Conservation (phyloP, 1,140 invertebrate species). For the Dufourea novaeangliae region DNA sequence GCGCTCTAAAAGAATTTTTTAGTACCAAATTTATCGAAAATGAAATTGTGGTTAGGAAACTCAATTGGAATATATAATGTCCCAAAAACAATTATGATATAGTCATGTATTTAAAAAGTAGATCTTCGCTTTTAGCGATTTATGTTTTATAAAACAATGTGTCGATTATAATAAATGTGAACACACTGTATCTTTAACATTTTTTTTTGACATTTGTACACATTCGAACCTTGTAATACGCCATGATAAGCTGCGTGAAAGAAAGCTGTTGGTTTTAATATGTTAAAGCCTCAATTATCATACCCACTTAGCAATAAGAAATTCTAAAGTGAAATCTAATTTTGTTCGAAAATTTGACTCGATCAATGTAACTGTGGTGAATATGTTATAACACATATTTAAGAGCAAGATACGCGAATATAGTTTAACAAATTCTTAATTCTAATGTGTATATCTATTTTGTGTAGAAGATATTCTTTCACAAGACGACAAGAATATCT, state of each 20-base stretch:
- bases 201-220: conserved; percentile 47
- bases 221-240: conserved; percentile 41
- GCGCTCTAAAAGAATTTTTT: conserved; percentile 15
- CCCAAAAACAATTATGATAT: conserved; percentile 25
- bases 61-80: conserved; percentile 22
- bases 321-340: conserved; percentile 3
- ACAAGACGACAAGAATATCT: conserved; percentile 17
- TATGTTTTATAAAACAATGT: conserved; percentile 69
- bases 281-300: conserved; percentile 24
- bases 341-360: background rate
- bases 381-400: background rate
- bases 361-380: conserved; percentile 5
- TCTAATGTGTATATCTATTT: conserved; percentile 3
- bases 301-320: conserved; percentile 44
- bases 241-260: background rate
- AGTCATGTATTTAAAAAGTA: conserved; percentile 61
- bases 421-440: conserved; percentile 32
- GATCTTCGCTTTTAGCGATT: conserved; percentile 64
- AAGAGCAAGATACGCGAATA: conserved; percentile 24
- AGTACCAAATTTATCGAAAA: conserved; percentile 32
- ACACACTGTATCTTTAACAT: conserved; percentile 63
- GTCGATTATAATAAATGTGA: conserved; percentile 67
- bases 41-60: conserved; percentile 20
- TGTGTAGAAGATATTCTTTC: conserved; percentile 36
- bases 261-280: conserved; percentile 8